Base-by-base conservation (phyloP, 2,113 vertebrate genomes). In the Cavia porcellus region DNA sequence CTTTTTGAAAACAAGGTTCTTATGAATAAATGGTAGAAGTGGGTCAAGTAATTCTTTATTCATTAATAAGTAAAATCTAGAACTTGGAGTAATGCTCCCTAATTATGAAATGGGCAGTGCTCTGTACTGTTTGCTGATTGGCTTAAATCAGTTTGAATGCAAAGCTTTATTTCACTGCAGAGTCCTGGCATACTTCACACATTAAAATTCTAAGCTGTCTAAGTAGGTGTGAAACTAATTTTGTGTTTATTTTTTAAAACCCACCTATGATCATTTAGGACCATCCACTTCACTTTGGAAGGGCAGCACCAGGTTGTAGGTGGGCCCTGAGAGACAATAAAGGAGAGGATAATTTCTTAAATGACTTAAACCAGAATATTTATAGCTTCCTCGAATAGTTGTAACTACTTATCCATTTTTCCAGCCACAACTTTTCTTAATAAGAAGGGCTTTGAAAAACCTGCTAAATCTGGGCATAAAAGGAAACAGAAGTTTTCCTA, bases 391-490 rank as follows among this genome's bases (percentile, higher is more conserved):
- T 98, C 98, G 98, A 98, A 98, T 97, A 98, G 89, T 97, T 98
- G 98, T 98, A 98, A 96, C 98, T 98, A 98, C 98, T 98, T 98
- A 98, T 98, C 98, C 98, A 97, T 98, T 98, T 98, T 99, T 98
- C 98, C 98, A 99, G 98, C 98, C 98, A 96, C 98, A 98, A 98
- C 97, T 98, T 98, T 98, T 98, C 98, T 98, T 98, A 99, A 99
- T 99, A 99, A 99, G 98, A 99, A 98, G 98, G 98, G 98, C 98
- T 99, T 99, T 99, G 98, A 99, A 99, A 98, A 98, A 98, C 98
- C 98, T 98, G 97, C 98, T 98, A 98, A 99, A 99, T 98, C 98
- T 98, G 98, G 98, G 98, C 98, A 99, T 99, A 98, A 99, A 98
- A 98, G 98, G 98, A 99, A 99, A 98, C 98, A 98, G 98, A 98